phyloP scores from a whole-genome alignment of 2,888 invertebrate genomes.

The Xestia xanthographa region DNA sequence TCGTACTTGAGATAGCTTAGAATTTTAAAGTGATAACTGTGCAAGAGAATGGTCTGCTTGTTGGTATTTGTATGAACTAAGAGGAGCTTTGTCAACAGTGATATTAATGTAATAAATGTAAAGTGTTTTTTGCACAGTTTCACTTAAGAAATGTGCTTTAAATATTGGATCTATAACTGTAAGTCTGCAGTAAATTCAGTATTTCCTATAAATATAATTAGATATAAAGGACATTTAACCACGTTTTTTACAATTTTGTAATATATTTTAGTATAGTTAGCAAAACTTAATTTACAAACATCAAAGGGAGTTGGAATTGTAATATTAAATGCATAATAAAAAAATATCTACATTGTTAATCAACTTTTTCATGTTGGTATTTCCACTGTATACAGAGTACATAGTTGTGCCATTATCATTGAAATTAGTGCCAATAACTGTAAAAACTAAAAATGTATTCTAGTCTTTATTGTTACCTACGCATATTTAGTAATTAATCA shows the following conservation, averaged over 20 bases:
- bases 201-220: conserved; percentile 87
- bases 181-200: conserved; percentile 85
- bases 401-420: conserved; percentile 89
- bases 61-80: conserved; percentile 75
- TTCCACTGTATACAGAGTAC: conserved; percentile 82
- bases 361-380: conserved; percentile 71
- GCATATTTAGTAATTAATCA: conserved; percentile 90
- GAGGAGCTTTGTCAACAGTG: conserved; percentile 85
- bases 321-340: conserved; percentile 78
- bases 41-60: conserved; percentile 81
- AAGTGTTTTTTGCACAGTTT: conserved; percentile 86
- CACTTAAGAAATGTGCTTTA: conserved; percentile 83
- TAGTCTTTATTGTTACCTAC: conserved; percentile 90
- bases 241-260: conserved; percentile 87
- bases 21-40: conserved; percentile 84
- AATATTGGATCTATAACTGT: conserved; percentile 78
- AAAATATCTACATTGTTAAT: conserved; percentile 55
- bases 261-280: conserved; percentile 87
- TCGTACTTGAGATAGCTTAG: conserved; percentile 70
- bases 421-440: conserved; percentile 91
- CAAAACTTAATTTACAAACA: conserved; percentile 83
- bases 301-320: conserved; percentile 79
- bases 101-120: conserved; percentile 82
- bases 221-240: conserved; percentile 82
- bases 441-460: conserved; percentile 89